phyloP scores from a whole-genome alignment of 1,140 invertebrate genomes.

The Pogonomyrmex californicus region DNA sequence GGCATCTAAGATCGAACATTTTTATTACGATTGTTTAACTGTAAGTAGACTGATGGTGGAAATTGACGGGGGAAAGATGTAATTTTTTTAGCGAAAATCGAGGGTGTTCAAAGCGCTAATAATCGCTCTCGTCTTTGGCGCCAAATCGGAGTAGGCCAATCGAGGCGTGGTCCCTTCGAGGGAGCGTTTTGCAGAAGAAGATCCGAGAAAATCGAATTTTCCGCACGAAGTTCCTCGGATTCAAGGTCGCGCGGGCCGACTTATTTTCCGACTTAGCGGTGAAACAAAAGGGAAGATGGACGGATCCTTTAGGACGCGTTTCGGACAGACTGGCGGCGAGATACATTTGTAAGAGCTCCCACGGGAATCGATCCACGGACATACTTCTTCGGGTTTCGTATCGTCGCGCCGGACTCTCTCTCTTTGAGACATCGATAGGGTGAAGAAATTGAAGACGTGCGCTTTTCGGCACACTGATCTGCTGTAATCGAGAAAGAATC shows the following conservation, averaged over 20 bases:
- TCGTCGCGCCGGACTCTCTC: background rate
- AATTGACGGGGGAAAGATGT: background rate
- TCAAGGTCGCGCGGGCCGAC: background rate
- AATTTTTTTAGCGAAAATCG: background rate
- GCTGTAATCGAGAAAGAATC: background rate
- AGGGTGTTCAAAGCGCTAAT: background rate
- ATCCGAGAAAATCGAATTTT: slow-evolving; percentile 49
- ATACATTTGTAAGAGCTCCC: slow-evolving; percentile 33
- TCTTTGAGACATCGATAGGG: slow-evolving; percentile 10
- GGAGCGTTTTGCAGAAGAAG: background rate
- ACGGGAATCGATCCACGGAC: slow-evolving; percentile 2
- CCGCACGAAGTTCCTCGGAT: background rate
- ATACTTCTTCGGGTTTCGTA: slow-evolving; percentile 6
- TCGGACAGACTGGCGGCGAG: background rate
- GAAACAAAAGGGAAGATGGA: slow-evolving; percentile 3
- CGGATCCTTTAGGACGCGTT: slow-evolving; percentile 14
- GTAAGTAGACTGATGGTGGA: background rate
- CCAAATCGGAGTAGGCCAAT: background rate
- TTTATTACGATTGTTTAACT: background rate
- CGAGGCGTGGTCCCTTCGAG: background rate
- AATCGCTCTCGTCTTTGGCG: background rate
- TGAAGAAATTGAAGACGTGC: background rate
- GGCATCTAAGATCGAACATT: too few species aligned
- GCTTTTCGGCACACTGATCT: background rate
- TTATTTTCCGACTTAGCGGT: background rate